Evolutionary conservation across 1,140 invertebrate genomes (phyloP), one percentile per base, ranked within the genome.

Genomic region (Drosophila albomicans): DNA sequence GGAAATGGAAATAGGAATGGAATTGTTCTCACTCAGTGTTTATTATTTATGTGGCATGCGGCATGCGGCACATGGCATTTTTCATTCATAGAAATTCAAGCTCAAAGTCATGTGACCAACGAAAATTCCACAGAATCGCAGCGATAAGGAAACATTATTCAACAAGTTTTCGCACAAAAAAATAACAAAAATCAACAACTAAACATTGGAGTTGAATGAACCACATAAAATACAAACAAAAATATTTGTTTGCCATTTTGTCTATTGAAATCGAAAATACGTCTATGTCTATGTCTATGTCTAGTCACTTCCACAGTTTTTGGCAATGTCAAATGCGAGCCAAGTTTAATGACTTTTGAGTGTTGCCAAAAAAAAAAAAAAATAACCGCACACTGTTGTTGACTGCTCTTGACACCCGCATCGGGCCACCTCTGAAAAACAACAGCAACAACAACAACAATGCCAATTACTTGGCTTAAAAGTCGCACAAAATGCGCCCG

Each of bases 381-480:
- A 15, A 20, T 11, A 20, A 49, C 16, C 11, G 11, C 59, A 71
- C 38, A 71, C 48, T 62, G 51, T 70, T 75, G 72, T 70, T 75
- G 72, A 75, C 72, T 75, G 72, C 66, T 75, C 72, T 75, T 75
- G 72, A 75, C 72, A 63, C 72, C 66, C 72, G 71, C 65, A 62
- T 46, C 49, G 45, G 52, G 16, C 57, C 35, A 46, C n/a, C 28
- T 13, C 38, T 8, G 7, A 32, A 32, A 5, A 46, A 41, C 25
- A 38, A 48, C 6, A 58, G 3, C 16, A 49, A 16, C 28, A 38
- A 38, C 35, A 71, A 57, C 11, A 69, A 11, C 10, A 58, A 28
- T 25, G 30, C 5, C 13, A 73, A 74, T 74, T 74, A 62, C 65
- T 54, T 61, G 46, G n/a, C 46, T 73, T 54, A 52, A 52, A 52